phyloP scores from a whole-genome alignment of 2,888 invertebrate genomes.

The Apamea monoglypha region DNA sequence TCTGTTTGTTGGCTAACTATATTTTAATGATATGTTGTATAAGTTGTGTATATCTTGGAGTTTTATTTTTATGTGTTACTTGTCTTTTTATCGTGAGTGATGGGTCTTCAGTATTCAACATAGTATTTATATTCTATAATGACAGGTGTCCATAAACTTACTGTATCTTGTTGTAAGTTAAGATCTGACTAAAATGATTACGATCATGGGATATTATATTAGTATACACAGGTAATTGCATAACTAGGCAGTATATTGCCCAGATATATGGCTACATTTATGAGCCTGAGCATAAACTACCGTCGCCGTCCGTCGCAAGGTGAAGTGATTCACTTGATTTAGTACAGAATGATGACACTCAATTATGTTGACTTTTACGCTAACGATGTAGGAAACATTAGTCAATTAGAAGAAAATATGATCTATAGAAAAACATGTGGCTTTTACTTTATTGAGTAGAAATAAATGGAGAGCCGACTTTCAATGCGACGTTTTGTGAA shows the following conservation, averaged over 20 bases:
- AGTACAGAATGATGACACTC: slow-evolving; percentile 31
- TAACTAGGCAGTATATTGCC: slow-evolving; percentile 39
- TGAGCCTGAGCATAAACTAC: slow-evolving; percentile 39
- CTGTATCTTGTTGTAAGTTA: slow-evolving; percentile 1
- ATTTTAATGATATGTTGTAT: slow-evolving; percentile 57
- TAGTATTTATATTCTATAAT: not conserved
- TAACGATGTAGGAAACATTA: slow-evolving; percentile 31
- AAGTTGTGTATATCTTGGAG: not conserved
- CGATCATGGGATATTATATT: slow-evolving; percentile 19
- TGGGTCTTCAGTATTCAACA: not conserved
- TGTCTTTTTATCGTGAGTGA: not conserved
- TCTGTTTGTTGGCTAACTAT: slow-evolving; percentile 67
- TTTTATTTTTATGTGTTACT: slow-evolving; percentile 9
- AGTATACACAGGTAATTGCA: slow-evolving; percentile 30
- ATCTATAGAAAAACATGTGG: not conserved
- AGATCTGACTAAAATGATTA: slow-evolving; percentile 29
- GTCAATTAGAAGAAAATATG: slow-evolving; percentile 13
- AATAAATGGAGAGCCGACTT: not conserved
- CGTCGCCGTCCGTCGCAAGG: slow-evolving; percentile 20
- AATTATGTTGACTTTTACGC: slow-evolving; percentile 34
- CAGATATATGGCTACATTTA: slow-evolving; percentile 48
- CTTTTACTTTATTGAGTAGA: not conserved
- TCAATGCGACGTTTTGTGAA: not conserved
- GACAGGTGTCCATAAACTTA: not conserved
- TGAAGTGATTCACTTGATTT: slow-evolving; percentile 49